phyloP scores from a whole-genome alignment of 2,888 invertebrate species.

The Candidula unifasciata region DNA sequence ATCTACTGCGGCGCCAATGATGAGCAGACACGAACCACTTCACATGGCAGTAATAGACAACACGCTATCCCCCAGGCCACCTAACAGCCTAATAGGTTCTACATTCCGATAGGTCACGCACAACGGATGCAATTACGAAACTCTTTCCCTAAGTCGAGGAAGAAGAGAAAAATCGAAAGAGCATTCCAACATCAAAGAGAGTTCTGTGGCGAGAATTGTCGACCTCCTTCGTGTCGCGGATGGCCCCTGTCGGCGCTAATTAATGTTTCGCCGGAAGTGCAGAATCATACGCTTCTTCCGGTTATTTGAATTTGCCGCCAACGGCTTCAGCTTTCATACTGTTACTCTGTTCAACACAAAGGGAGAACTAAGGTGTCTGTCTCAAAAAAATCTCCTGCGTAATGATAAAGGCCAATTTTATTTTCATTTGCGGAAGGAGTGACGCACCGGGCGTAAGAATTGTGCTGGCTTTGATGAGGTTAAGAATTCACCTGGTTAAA shows the following conservation, averaged over 20 bases:
- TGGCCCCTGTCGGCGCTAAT: conserved; percentile 37
- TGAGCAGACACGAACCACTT: too few relatives aligned
- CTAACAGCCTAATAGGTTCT: too few relatives aligned
- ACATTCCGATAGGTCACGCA: too few relatives aligned
- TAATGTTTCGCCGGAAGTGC: conserved; percentile 37
- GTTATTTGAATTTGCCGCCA: conserved; percentile 29
- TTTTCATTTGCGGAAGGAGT: conserved; percentile 4
- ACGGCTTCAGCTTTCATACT: conserved; percentile 8
- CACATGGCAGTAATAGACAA: too few relatives aligned
- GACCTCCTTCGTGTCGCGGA: conserved; percentile 32
- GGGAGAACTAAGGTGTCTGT: background rate
- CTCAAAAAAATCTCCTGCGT: background rate
- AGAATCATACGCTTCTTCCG: conserved; percentile 43
- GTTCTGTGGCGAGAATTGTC: conserved; percentile 20
- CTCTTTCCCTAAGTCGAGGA: too few relatives aligned
- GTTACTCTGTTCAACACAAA: conserved; percentile 11
- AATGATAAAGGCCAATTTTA: background rate
- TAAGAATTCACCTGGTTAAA: conserved; percentile 4
- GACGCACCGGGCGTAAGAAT: conserved; percentile 37
- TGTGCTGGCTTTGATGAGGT: background rate
- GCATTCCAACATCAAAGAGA: conserved; percentile 17
- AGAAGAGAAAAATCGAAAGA: too few relatives aligned
- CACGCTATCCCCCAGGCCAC: too few relatives aligned
- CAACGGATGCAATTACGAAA: too few relatives aligned
- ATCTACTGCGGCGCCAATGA: too few relatives aligned